phyloP scores from a whole-genome alignment of 2,113 vertebrate genomes.

The Phylloscopus whistleri region DNA sequence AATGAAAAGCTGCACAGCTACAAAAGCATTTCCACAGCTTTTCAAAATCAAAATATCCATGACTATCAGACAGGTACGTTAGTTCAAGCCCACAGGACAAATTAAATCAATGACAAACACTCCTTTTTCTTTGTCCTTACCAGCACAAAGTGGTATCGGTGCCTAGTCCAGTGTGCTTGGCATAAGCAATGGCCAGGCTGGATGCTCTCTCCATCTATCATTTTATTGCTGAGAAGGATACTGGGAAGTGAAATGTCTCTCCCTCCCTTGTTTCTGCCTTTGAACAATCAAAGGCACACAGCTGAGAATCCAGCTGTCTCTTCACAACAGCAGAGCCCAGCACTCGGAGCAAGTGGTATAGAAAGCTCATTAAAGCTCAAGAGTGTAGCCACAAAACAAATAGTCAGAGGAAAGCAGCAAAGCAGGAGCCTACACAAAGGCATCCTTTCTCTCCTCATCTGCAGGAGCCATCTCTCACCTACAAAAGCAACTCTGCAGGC shows the following conservation, averaged over 20 bases:
- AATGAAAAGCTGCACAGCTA: background rate
- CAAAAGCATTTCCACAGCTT: background rate
- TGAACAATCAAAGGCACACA: background rate
- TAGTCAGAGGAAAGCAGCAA: background rate
- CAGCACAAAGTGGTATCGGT: fast-evolving
- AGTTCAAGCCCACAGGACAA: background rate
- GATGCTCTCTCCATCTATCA: background rate
- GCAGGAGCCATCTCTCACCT: conserved; percentile 30
- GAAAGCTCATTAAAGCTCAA: background rate
- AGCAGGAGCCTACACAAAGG: conserved; percentile 5
- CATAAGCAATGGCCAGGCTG: background rate
- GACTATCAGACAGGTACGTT: background rate
- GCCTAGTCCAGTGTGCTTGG: background rate
- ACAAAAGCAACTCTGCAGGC: conserved; percentile 22
- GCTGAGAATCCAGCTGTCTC: background rate
- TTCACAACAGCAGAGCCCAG: background rate
- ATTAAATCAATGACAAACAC: background rate
- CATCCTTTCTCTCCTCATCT: conserved; percentile 23
- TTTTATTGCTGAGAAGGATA: background rate
- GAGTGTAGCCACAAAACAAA: background rate
- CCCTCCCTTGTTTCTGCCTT: background rate
- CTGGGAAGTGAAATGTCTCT: background rate
- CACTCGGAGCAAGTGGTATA: background rate
- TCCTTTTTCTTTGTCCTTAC: background rate
- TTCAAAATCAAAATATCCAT: background rate